Evolutionary conservation across 2,113 vertebrate genomes (phyloP), one percentile per base, ranked within the genome.

Genomic region (Phaetusa simplex): DNA sequence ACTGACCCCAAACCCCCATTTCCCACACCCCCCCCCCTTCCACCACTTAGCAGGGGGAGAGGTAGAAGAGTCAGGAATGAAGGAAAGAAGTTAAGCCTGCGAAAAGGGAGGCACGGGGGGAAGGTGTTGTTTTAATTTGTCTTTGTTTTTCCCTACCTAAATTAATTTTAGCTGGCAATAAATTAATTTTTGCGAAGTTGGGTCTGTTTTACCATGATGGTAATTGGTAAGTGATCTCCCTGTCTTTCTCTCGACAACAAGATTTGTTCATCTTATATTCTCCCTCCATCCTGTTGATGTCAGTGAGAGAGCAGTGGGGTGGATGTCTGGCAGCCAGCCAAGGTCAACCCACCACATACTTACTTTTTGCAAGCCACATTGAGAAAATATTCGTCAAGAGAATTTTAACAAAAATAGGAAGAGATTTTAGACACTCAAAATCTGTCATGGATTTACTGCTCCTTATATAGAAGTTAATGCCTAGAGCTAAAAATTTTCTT

Each of bases 351-450:
- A 85, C 19, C 19, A 64, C 32, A 59, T 34, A 81, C 36, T 83
- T 43, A 91, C 61, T 95, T 96, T 94, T 84, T 55, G 19, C 87
- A 95, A 96, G 88, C 62, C 92, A 90, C 26, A 34, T 4, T 62
- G 56, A 86, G 30, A 71, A 86, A 70, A 93, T 14, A 55, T 52
- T 3, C 9, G 64, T 87, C 83, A 73, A 89, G 38, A 90, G 64
- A 88, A 82, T 47, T 69, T 14, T 45, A 38, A 69, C 14, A 72
- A 82, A 95, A 95, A 45, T 6, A 77, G 42, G 43, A 92, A 76
- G n/a, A 61, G 3, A 69, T 34, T 70, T 81, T 72, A 90, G 36
- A 77, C 49, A 56, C 26, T 50, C 82, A 14, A 90, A 82, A 90
- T 72, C 32, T 64, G 9, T 76, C 42, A 71, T 0, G 0, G 45